Conservation (phyloP, 2,888 invertebrate species). For the Tachina lurida region DNA sequence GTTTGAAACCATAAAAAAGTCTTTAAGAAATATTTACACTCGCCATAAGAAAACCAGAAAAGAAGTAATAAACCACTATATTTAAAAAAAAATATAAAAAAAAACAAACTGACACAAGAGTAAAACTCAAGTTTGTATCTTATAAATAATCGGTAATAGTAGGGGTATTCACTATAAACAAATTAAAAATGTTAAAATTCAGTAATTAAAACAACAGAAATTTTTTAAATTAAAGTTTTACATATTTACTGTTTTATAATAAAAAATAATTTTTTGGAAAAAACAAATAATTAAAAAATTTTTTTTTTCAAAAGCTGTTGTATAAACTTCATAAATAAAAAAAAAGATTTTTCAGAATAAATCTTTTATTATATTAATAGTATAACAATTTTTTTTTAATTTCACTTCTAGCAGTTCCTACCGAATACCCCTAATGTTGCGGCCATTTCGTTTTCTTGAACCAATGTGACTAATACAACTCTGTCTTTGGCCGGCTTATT, state of each 20-base stretch:
- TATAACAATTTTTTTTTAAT: neutral
- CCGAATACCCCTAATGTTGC: constrained; percentile 24
- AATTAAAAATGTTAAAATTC: no score
- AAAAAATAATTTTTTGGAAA: no score
- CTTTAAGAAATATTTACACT: constrained; percentile 14
- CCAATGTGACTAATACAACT: constrained; percentile 28
- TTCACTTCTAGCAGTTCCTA: no score
- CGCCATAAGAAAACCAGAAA: constrained; percentile 13
- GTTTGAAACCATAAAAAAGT: constrained; percentile 20
- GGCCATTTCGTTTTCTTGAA: constrained; percentile 21
- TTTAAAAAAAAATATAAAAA: constrained; percentile 8
- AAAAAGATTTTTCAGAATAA: no score
- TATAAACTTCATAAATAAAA: no score
- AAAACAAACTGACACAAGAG: neutral
- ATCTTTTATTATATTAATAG: neutral
- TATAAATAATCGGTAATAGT: neutral
- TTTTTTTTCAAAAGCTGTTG: no score
- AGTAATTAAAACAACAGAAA: no score
- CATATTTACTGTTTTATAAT: no score
- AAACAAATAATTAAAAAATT: no score
- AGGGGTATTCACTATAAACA: constrained; percentile 9
- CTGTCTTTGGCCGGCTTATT: neutral
- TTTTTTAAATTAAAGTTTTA: no score
- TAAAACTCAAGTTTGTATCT: neutral
- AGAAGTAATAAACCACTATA: constrained; percentile 21